Conservation (phyloP, 2,888 invertebrate genomes). For the Drosophila sordidula region DNA sequence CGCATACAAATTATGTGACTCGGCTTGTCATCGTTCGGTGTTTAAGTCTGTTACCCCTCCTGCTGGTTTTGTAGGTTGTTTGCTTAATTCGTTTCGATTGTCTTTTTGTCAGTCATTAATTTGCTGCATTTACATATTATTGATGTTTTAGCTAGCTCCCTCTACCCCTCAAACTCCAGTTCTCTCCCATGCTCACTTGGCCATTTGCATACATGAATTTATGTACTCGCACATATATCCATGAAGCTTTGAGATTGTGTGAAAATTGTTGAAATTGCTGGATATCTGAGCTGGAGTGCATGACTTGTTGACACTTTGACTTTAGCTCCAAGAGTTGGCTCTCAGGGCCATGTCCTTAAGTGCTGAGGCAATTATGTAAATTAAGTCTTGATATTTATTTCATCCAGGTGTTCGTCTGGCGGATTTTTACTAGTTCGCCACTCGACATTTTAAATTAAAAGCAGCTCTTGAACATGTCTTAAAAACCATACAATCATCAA, state of each 20-base stretch:
- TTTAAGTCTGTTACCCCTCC: conserved; percentile 31
- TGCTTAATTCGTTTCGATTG: conserved; percentile 81
- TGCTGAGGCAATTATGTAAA: conserved; percentile 61
- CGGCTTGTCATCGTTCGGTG: conserved; percentile 43
- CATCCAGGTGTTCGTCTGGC: conserved; percentile 62
- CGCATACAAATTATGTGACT: conserved; percentile 74
- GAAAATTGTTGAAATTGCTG: conserved; percentile 51
- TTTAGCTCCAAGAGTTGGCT: not conserved
- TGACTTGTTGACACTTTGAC: conserved; percentile 66
- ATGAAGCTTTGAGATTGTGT: conserved; percentile 55
- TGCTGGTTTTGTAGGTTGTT: conserved; percentile 71
- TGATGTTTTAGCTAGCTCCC: conserved; percentile 57
- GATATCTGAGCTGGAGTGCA: conserved; percentile 30
- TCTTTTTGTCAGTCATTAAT: conserved; percentile 82
- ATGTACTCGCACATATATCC: conserved; percentile 20
- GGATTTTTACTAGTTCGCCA: conserved; percentile 1
- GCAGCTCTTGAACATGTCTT: conserved; percentile 21
- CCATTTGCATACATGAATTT: conserved; percentile 66
- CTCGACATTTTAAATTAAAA: conserved; percentile 29
- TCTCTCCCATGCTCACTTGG: not conserved
- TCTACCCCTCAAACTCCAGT: not conserved
- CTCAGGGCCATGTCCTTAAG: conserved; percentile 36
- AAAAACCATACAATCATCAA: conserved; percentile 49
- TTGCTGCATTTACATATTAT: conserved; percentile 81
- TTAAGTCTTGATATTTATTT: conserved; percentile 49